Base-by-base conservation (phyloP, 2,888 invertebrate species). In the Mimumesa dahlbomi region DNA sequence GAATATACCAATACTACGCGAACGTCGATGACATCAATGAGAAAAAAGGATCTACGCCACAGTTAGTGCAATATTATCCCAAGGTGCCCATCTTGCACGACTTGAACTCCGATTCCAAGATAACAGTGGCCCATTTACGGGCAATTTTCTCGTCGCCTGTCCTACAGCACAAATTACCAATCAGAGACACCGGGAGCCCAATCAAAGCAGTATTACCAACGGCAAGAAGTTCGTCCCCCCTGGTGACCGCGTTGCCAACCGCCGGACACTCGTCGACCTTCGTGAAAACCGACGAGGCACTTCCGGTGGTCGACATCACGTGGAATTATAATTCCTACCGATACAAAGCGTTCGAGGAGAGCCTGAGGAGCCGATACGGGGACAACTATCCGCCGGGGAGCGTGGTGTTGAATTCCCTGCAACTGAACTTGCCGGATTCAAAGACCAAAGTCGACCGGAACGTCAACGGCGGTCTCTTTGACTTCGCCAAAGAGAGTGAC, bases 321-420 rank as follows among this genome's bases (percentile, higher is more conserved):
- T 81, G 78, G 21, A 81, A 85, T 22, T 87, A 87, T 50, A 77
- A 72, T 1, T 71, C 80, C 2, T 84, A 79, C 49, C 73, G 86
- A 7, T 73, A 85, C 64, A 83, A 83, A 50, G 68, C 85, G 16
- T 81, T 89, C 45, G 82, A 87, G 53, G 43, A 58, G 0, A 82
- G 79, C 11, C 57, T 89, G 5, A 79, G 66, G 7, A 79, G 80
- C 34, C 80, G 76, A 6, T 88, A 86, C 65, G 79, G 82, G 1
- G 73, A 77, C 29, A 73, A 68, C 5, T 87, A 85, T 29, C 85
- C 87, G 0, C 88, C 88, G 0, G 88, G 88, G 0, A 71, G 82
- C n/a, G 85, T 89, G 14, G 81, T 88, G 11, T 53, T 88, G 19
- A 89, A 88, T 66, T 84, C 84, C 13, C 84, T 88, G 22, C 83